Evolutionary conservation across 2,888 invertebrate species (phyloP).

Genomic region (Phengaris arion): DNA sequence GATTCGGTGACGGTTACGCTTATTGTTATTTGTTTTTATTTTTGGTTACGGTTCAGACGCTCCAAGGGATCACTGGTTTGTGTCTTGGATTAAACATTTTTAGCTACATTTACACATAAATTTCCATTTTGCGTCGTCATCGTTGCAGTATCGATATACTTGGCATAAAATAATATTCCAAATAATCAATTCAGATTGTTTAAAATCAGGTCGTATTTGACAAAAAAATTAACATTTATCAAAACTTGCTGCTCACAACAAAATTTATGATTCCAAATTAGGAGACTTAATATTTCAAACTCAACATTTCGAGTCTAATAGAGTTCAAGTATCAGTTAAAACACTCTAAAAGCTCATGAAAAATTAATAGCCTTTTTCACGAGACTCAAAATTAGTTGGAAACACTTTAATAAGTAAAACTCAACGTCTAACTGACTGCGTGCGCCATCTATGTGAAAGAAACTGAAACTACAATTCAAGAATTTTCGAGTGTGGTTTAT

Average conservation of each 20-base stretch:
- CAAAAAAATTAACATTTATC: too few species aligned
- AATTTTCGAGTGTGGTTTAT: not conserved
- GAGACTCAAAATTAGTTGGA: slow-evolving; percentile 5
- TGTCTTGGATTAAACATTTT: too few species aligned
- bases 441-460: not conserved
- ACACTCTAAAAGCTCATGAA: slow-evolving; percentile 3
- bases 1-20: too few species aligned
- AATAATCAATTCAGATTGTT: too few species aligned
- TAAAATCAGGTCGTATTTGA: too few species aligned
- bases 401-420: slow-evolving; percentile 12
- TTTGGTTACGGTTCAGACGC: too few species aligned
- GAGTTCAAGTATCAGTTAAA: slow-evolving; percentile 9
- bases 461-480: slow-evolving; percentile 1
- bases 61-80: too few species aligned
- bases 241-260: not conserved
- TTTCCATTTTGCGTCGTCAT: too few species aligned
- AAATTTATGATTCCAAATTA: not conserved
- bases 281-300: not conserved
- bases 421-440: not conserved
- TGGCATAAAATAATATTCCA: too few species aligned
- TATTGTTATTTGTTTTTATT: too few species aligned
- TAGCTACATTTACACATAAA: too few species aligned
- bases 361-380: not conserved
- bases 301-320: not conserved
- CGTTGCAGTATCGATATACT: too few species aligned